These are phyloP conservation scores for Merops nubicus DNA, from an alignment of 2,113 vertebrate species.

Conservation along the genomic window DNA sequence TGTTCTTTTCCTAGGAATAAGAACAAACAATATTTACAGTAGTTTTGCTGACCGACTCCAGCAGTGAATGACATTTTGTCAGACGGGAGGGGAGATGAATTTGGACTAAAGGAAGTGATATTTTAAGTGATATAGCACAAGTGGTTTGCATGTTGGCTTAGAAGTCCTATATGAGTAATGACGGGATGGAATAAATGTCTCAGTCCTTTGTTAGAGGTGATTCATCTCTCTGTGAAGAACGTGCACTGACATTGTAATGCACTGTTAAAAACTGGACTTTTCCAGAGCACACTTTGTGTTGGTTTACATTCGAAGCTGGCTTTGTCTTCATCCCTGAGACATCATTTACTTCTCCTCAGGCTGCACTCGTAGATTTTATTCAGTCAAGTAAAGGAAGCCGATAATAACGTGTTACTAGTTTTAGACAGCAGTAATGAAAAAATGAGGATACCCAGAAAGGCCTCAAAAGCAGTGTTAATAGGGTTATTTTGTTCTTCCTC, in stretches of 20 bases:
- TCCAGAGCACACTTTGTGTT: conserved; percentile 40
- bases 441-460: not conserved
- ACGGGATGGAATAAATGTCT: conserved; percentile 39
- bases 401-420: not conserved
- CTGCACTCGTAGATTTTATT: conserved; percentile 32
- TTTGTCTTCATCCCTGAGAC: conserved; percentile 28
- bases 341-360: conserved; percentile 23
- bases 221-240: conserved; percentile 38
- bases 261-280: conserved; percentile 2
- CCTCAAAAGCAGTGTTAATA: not conserved
- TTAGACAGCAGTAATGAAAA: not conserved
- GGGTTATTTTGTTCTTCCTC: not conserved
- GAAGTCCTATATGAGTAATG: conserved; percentile 50
- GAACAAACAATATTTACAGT: conserved; percentile 35
- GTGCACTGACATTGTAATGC: conserved; percentile 14
- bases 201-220: conserved; percentile 16
- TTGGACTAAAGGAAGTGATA: conserved; percentile 53
- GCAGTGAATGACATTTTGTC: conserved; percentile 39
- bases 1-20: conserved; percentile 29
- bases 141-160: conserved; percentile 23
- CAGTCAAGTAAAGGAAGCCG: not conserved
- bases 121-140: conserved; percentile 45
- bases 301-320: not conserved
- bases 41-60: conserved; percentile 64
- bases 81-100: conserved; percentile 7